These are phyloP conservation scores for Fragum fragum DNA, from an alignment of 2,888 invertebrate species.

Conservation along the genomic window DNA sequence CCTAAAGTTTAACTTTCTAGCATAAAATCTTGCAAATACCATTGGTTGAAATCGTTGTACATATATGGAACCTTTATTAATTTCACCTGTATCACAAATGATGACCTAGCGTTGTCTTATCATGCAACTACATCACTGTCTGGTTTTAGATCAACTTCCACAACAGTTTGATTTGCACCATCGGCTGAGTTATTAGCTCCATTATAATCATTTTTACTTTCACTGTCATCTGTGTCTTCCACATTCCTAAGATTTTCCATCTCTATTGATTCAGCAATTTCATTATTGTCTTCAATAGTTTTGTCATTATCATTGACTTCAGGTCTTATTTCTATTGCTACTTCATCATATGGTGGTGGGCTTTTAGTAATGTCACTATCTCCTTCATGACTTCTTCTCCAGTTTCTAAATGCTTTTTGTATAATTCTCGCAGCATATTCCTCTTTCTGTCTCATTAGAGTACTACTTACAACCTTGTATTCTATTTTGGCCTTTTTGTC, in stretches of 20 bases:
- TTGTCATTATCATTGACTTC: constrained; percentile 49
- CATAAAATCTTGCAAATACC: not conserved
- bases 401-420: constrained; percentile 97
- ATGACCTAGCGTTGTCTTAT: constrained; percentile 34
- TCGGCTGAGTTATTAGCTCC: constrained; percentile 25
- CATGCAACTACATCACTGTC: constrained; percentile 84
- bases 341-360: constrained; percentile 72
- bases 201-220: constrained; percentile 31
- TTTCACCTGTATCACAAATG: not conserved
- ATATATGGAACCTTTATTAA: not conserved
- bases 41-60: not conserved
- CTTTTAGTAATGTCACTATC: constrained; percentile 30
- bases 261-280: constrained; percentile 55
- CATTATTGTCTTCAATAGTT: constrained; percentile 84
- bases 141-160: constrained; percentile 82
- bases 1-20: not conserved
- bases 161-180: constrained; percentile 66
- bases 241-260: constrained; percentile 58
- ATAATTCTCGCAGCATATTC: constrained; percentile 98
- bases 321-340: constrained; percentile 58
- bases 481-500: constrained; percentile 91
- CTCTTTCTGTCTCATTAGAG: constrained; percentile 97
- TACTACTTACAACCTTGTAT: constrained; percentile 97
- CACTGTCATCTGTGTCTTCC: constrained; percentile 36
- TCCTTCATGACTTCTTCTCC: constrained; percentile 49